Evolutionary conservation across 2,797 vertebrate genomes (phyloP).

Genomic region (Loris lydekkerianus): DNA sequence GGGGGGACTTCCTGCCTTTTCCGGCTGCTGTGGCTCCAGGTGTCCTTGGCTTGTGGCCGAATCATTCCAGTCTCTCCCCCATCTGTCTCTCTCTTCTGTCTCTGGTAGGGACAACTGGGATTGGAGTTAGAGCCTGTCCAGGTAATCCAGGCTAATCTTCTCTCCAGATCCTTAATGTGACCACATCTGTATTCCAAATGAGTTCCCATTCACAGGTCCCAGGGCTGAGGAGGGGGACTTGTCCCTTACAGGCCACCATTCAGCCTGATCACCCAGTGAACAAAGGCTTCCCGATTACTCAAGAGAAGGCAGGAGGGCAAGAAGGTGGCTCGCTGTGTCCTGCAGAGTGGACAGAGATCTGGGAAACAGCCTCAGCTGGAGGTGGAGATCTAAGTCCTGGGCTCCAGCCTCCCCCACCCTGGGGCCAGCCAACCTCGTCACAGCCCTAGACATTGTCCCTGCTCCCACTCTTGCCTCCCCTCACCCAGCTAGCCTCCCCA

Average conservation of each 20-base stretch:
- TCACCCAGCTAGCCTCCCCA: background rate
- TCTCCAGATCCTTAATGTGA: background rate
- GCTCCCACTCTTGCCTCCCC: background rate
- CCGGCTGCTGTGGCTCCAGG: background rate
- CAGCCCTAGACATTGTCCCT: background rate
- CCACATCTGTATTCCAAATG: background rate
- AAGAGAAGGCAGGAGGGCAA: background rate
- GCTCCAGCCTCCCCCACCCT: background rate
- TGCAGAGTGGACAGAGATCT: background rate
- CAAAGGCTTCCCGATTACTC: background rate
- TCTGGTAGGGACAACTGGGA: background rate
- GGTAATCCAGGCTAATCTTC: background rate
- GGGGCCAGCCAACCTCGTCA: background rate
- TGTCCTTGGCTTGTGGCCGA: background rate
- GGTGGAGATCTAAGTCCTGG: background rate
- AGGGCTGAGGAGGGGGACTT: background rate
- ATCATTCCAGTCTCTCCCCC: background rate
- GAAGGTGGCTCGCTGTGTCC: background rate
- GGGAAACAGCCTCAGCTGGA: background rate
- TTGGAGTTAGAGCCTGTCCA: background rate
- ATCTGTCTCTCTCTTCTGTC: background rate
- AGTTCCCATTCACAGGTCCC: background rate
- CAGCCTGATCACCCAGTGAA: background rate
- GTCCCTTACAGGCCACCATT: background rate
- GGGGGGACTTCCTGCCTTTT: background rate